These are phyloP conservation scores for Molossus molossus DNA, from an alignment of 2,797 vertebrate genomes.

Conservation along the genomic window DNA sequence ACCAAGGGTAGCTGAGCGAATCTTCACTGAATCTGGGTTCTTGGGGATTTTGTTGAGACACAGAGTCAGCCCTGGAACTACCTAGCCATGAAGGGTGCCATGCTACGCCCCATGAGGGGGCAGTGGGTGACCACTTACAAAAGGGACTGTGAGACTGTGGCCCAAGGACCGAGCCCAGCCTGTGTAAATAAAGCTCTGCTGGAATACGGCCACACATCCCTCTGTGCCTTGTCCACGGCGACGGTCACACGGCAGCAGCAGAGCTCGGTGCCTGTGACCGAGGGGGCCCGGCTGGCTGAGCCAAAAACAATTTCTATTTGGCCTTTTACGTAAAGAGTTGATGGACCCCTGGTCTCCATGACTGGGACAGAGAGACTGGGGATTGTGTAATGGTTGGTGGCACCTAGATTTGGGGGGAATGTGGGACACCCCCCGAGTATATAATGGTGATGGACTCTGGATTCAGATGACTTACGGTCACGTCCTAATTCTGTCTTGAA, in stretches of 20 bases:
- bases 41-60: background rate
- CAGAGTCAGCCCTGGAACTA: background rate
- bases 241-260: background rate
- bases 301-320: background rate
- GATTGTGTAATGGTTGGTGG: too few relatives aligned
- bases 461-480: background rate
- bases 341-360: too few relatives aligned
- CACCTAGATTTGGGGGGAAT: too few relatives aligned
- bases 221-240: fast-evolving
- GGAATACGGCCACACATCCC: background rate
- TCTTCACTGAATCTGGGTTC: background rate
- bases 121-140: background rate
- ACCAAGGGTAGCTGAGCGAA: background rate
- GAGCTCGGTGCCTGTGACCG: background rate
- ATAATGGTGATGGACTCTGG: background rate
- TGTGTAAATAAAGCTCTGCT: background rate
- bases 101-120: background rate
- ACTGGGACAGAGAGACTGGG: background rate
- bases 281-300: background rate
- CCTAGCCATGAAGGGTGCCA: background rate
- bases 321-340: background rate
- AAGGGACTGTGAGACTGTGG: background rate
- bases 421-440: too few relatives aligned
- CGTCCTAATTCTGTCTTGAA: background rate
- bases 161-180: too few relatives aligned